Base-by-base conservation (phyloP, 1,140 invertebrate genomes). In the Solen grandis region DNA sequence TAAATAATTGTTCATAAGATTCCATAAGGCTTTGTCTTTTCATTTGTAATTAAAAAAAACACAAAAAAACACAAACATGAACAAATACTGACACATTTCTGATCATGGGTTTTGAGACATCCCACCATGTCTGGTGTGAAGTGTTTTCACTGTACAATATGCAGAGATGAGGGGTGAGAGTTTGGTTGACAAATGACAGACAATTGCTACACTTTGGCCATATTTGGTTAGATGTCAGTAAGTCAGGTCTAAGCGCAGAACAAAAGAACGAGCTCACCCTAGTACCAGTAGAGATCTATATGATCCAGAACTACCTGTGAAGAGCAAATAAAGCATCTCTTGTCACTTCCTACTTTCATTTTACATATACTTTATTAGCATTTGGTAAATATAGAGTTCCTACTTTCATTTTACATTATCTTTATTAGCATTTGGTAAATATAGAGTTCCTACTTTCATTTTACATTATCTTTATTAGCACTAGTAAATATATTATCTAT, bases 251-350 rank as follows among this genome's bases (percentile, higher is more conserved):
- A 81, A 65, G 75, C 75, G 75, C 55, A 69, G 66, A 73, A 80
- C 57, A 80, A 72, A n/a, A 66, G 77, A 80, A 72, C 60, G 77
- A 72, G 68, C 77, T 80, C 77, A 80, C 77, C 75, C 82, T 85
- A 85, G 65, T 89, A 89, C 86, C 85, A 87, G 84, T 88, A 88
- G 74, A 88, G 84, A 83, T 89, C 88, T 76, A 89, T 82, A 84
- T 89, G 88, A 85, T 88, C 88, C 84, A 89, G 80, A 63, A 89
- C 82, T 68, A 88, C 87, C 88, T 89, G 88, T 83, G 82, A 81
- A 84, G 60, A 81, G 79, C 77, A 85, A 81, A 68, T 69, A 79
- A 82, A 85, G 73, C 33, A 72, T 77, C 59, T 70, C 55, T 54
- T 50, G 29, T 65, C 29, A 66, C 52, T 31, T 75, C 65, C 80